Evolutionary conservation across 2,113 vertebrate species (phyloP).

Genomic region (Dipodomys merriami): DNA sequence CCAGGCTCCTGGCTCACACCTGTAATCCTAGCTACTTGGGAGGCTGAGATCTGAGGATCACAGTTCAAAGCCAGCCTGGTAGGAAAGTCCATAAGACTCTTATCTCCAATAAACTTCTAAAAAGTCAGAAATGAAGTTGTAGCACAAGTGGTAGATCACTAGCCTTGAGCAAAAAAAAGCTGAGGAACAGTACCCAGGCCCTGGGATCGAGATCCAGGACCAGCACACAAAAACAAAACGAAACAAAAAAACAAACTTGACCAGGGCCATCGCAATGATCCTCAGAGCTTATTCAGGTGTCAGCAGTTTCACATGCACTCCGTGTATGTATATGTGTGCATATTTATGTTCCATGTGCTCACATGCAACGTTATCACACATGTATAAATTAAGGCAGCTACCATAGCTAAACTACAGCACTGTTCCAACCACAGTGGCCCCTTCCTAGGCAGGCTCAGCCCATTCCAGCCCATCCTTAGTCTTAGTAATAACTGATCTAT

Average conservation of each 20-base stretch:
- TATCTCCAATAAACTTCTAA: no score
- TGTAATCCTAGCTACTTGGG: no score
- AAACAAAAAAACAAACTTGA: not conserved
- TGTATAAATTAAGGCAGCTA: not conserved
- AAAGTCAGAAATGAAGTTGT: no score
- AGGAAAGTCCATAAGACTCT: no score
- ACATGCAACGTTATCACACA: not conserved
- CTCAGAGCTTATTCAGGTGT: not conserved
- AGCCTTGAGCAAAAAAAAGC: no score
- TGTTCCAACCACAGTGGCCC: not conserved
- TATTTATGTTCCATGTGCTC: not conserved
- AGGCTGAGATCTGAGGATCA: no score
- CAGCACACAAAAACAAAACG: no score
- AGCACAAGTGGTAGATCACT: no score
- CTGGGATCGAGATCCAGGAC: no score
- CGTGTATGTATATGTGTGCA: not conserved
- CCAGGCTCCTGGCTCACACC: no score
- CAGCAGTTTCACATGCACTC: not conserved
- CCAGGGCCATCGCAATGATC: not conserved
- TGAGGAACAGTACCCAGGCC: no score
- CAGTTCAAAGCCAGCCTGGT: no score
- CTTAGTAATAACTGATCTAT: slow-evolving; percentile 34
- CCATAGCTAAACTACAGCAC: not conserved
- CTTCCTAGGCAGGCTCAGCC: not conserved
- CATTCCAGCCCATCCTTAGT: not conserved